phyloP scores from a whole-genome alignment of 2,113 vertebrate genomes.

The Indicator indicator region DNA sequence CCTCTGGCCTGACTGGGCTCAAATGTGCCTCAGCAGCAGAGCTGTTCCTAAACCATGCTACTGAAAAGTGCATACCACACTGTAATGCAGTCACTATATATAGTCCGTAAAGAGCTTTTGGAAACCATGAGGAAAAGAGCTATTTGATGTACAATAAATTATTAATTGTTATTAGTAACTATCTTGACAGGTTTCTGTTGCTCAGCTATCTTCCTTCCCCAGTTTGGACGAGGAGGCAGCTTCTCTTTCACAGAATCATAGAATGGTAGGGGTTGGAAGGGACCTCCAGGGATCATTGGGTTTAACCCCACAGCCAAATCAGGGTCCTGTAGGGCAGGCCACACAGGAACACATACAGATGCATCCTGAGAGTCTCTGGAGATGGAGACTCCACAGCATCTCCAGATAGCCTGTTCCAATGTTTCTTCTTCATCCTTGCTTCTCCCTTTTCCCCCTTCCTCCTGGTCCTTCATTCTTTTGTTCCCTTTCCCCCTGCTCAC shows the following conservation, averaged over 20 bases:
- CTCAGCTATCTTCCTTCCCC: not conserved
- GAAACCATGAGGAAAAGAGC: conserved; percentile 64
- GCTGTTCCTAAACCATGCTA: conserved; percentile 17
- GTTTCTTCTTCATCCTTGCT: too few relatives aligned
- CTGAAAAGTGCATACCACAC: conserved; percentile 53
- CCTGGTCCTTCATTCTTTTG: too few relatives aligned
- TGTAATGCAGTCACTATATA: conserved; percentile 60
- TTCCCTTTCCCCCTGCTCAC: not conserved
- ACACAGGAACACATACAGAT: too few relatives aligned
- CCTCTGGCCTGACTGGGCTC: not conserved
- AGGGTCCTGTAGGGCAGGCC: too few relatives aligned
- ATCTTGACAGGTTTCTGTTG: conserved; percentile 51
- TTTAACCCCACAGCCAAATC: too few relatives aligned
- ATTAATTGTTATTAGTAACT: conserved; percentile 66
- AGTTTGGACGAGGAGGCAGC: not conserved
- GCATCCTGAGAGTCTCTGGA: too few relatives aligned
- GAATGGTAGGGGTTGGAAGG: too few relatives aligned
- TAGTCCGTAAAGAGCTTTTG: conserved; percentile 68
- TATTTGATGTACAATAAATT: conserved; percentile 67
- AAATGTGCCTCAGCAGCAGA: conserved; percentile 3
- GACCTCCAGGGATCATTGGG: too few relatives aligned
- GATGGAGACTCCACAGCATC: too few relatives aligned
- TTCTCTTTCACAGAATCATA: not conserved
- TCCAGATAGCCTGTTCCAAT: too few relatives aligned
- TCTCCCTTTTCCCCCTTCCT: not conserved